Percentiles rank a stretch among this genome's conserved stretches.
Evolutionary conservation across 2,797 vertebrate genomes (phyloP).

Genomic region (Platalea minor): DNA sequence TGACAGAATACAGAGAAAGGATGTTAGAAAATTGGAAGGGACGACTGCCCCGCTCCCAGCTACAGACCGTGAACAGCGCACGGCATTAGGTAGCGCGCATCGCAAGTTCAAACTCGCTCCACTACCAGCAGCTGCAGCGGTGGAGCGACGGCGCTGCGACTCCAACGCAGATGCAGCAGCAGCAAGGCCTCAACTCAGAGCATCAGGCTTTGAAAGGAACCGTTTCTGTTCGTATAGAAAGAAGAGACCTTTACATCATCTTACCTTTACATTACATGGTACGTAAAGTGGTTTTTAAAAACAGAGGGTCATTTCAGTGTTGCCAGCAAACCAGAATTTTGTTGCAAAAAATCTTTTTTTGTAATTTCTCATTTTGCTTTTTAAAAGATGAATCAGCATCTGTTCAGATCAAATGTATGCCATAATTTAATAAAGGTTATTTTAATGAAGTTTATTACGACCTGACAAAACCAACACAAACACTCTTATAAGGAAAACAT

Average conservation of each 20-base stretch:
- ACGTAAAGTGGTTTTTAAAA: background rate
- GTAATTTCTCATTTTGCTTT: background rate
- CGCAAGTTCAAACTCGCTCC: background rate
- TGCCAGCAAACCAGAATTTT: background rate
- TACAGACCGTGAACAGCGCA: background rate
- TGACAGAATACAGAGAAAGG: background rate
- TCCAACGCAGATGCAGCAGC: background rate
- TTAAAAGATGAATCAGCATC: background rate
- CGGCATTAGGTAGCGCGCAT: fast-evolving
- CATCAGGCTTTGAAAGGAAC: background rate
- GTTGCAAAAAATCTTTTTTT: background rate
- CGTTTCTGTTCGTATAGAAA: background rate
- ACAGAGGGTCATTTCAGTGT: background rate
- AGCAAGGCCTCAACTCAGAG: background rate
- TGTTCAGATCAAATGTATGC: background rate
- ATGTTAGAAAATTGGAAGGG: background rate
- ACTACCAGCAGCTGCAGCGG: background rate
- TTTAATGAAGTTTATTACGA: background rate
- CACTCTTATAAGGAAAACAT: background rate
- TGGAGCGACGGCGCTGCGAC: background rate
- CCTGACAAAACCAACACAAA: background rate
- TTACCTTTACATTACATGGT: background rate
- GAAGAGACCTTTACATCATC: background rate
- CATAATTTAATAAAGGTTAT: background rate
- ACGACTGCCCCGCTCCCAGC: background rate